Base-by-base conservation (phyloP, 1,140 invertebrate genomes). In the Megalopta genalis region DNA sequence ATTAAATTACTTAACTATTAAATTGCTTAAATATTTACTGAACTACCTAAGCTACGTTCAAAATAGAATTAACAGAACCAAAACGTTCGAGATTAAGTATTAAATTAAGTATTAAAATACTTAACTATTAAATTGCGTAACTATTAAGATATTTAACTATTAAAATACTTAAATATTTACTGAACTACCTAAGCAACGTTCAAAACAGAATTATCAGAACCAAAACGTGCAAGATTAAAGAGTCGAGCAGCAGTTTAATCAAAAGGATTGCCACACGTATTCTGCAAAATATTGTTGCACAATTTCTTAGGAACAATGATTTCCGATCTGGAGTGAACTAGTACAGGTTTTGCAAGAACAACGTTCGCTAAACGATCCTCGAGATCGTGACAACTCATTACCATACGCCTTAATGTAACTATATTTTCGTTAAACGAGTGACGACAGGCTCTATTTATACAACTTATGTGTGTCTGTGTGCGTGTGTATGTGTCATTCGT, bases 391-490 rank as follows among this genome's bases (percentile, higher is more conserved):
- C 62, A 63, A 76, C 72, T 65, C 46, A 69, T 76, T 80, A 76
- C 46, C 71, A 77, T 68, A 60, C 69, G 66, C 68, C 67, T 66
- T 71, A 67, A 49, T 25, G 68, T 14, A 39, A 70, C 59, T 69
- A 59, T 74, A 68, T 81, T 71, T 84, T 74, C 74, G 49, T 69
- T 64, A 77, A 68, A 76, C 72, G 74, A 12, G 16, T 88, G 88
- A 90, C 87, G 88, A 85, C 85, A 88, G 85, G 77, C 37, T 87
- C 89, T 90, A 90, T 90, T 90, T 90, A 89, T 90, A 90, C n/a
- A 71, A 52, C 37, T n/a, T n/a, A n/a, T n/a, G n/a, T n/a, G n/a
- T n/a, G n/a, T n/a, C n/a, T n/a, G n/a, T n/a, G n/a, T n/a, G n/a
- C n/a, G n/a, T n/a, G n/a, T n/a, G n/a, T n/a, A 78, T 81, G 80